Evolutionary conservation across 2,797 vertebrate genomes (phyloP).

Genomic region (Chromis chromis): DNA sequence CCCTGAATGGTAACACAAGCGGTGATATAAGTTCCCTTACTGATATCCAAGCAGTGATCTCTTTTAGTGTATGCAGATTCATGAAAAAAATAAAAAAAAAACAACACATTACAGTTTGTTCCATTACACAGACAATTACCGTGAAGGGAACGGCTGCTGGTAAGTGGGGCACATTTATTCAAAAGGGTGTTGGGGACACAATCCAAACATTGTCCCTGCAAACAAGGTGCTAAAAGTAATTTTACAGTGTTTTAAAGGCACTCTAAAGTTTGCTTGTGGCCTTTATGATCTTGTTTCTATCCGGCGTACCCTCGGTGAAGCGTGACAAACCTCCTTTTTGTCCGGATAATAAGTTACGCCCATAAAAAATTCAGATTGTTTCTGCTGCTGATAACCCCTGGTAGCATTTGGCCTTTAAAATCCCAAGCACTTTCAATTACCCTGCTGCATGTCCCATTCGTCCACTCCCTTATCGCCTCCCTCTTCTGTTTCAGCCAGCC

Average conservation of each 20-base stretch:
- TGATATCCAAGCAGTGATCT: conserved; percentile 16
- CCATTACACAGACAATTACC: conserved; percentile 42
- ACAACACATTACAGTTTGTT: conserved; percentile 38
- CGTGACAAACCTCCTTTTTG: conserved; percentile 68
- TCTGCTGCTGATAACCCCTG: conserved; percentile 77
- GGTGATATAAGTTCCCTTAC: conserved; percentile 27
- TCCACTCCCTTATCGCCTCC: conserved; percentile 74
- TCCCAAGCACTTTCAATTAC: conserved; percentile 79
- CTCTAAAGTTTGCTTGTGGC: conserved; percentile 68
- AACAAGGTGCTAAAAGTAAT: conserved; percentile 62
- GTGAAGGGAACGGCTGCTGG: conserved; percentile 25
- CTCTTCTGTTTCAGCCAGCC: conserved; percentile 69
- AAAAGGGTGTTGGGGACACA: conserved; percentile 34
- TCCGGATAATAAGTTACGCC: conserved; percentile 74
- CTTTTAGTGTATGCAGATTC: conserved; percentile 20
- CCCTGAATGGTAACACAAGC: conserved; percentile 1
- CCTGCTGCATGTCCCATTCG: conserved; percentile 64
- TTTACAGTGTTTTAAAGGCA: conserved; percentile 61
- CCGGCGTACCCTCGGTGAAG: conserved; percentile 57
- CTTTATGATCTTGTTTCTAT: conserved; percentile 73
- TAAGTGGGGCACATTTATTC: conserved; percentile 53
- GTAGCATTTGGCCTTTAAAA: conserved; percentile 83
- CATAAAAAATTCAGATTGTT: conserved; percentile 80
- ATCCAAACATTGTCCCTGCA: conserved; percentile 33
- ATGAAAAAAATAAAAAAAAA: conserved; percentile 3